Percentiles rank a stretch among this genome's conserved stretches.
Conservation (phyloP, 2,888 invertebrate species). For the Trisateles emortualis region DNA sequence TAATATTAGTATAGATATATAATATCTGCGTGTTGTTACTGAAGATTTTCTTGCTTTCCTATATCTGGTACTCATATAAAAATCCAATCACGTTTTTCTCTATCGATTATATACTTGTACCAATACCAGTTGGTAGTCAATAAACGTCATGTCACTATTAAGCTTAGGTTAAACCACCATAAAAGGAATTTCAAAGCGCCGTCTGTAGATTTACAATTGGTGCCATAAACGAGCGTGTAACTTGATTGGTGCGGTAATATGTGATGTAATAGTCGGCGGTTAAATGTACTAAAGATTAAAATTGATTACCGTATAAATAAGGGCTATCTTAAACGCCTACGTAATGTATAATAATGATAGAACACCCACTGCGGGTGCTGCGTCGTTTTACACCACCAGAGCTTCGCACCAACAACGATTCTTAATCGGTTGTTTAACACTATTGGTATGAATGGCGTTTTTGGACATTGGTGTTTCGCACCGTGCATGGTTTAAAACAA, state of each 20-base stretch:
- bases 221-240: constrained; percentile 51
- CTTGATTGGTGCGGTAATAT: constrained; percentile 55
- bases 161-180: constrained; percentile 52
- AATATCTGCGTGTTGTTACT: no score
- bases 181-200: constrained; percentile 61
- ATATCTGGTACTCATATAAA: neutral
- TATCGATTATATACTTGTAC: constrained; percentile 22
- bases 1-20: no score
- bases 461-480: no score
- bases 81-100: constrained; percentile 13
- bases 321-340: constrained; percentile 39
- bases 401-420: no score
- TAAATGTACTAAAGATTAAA: constrained; percentile 32
- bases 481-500: no score
- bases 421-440: no score
- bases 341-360: constrained; percentile 5
- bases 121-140: constrained; percentile 29
- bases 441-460: no score
- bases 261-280: constrained; percentile 41
- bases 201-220: constrained; percentile 51
- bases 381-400: no score
- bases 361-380: neutral
- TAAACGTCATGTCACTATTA: constrained; percentile 39
- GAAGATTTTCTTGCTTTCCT: no score
- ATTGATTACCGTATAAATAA: constrained; percentile 44